These are phyloP conservation scores for Calliphora vicina DNA, from an alignment of 1,140 invertebrate species.

Conservation along the genomic window DNA sequence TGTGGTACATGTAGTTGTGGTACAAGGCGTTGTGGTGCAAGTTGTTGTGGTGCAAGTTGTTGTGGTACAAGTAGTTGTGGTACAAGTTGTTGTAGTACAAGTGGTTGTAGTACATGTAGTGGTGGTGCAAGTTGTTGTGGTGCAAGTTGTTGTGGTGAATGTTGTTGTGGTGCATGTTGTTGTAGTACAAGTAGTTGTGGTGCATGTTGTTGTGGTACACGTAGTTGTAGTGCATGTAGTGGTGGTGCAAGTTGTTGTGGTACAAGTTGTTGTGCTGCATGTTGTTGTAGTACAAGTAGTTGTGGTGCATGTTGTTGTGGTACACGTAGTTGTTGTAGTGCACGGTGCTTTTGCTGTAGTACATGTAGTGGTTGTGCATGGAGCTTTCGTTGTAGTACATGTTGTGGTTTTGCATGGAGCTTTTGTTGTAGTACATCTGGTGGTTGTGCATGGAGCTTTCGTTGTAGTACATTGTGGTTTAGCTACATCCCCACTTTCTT, in stretches of 20 bases:
- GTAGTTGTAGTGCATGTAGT: constrained; percentile 35
- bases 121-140: constrained; percentile 5
- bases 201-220: neutral
- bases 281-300: constrained; percentile 36
- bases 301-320: constrained; percentile 14
- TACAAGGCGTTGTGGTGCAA: neutral
- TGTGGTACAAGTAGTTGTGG: constrained; percentile 15
- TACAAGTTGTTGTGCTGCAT: constrained; percentile 31
- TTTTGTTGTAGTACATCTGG: constrained; percentile 29
- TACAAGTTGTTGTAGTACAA: constrained; percentile 14
- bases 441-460: neutral
- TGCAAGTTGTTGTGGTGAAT: neutral
- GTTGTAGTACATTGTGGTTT: neutral
- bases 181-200: constrained; percentile 2
- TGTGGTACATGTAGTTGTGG: neutral
- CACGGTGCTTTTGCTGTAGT: neutral
- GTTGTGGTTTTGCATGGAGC: constrained; percentile 21
- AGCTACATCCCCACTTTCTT: neutral
- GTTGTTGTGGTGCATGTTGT: constrained; percentile 19
- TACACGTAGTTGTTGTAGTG: neutral
- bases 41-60: neutral
- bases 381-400: constrained; percentile 2
- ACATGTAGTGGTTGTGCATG: neutral
- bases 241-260: constrained; percentile 29
- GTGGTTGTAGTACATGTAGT: constrained; percentile 34